These are phyloP conservation scores for Orthonevra nobilis DNA, from an alignment of 2,888 invertebrate genomes.

Conservation along the genomic window DNA sequence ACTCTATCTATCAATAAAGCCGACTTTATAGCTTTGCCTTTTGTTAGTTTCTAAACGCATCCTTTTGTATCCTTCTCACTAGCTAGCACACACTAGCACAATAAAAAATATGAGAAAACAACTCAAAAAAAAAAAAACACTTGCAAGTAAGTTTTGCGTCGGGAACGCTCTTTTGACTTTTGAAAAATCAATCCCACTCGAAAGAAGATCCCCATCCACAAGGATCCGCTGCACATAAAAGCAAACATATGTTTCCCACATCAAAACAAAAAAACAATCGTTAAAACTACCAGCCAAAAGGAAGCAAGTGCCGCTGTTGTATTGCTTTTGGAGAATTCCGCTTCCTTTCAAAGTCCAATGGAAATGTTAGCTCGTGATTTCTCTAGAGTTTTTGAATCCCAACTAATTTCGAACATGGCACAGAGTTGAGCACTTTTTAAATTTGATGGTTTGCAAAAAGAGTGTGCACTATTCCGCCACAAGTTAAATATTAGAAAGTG, in stretches of 20 bases:
- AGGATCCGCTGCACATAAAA: background rate
- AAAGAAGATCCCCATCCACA: constrained; percentile 16
- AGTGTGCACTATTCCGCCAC: too few relatives aligned
- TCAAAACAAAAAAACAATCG: background rate
- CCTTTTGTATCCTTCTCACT: background rate
- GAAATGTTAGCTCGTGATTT: constrained; percentile 60
- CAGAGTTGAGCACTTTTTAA: constrained; percentile 60
- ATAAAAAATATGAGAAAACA: background rate
- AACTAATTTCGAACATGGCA: constrained; percentile 57
- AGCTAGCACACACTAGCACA: background rate
- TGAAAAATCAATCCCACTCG: constrained; percentile 50
- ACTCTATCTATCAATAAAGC: constrained; percentile 47
- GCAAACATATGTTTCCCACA: too few relatives aligned
- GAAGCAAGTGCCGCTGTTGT: background rate
- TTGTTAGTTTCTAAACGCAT: too few relatives aligned
- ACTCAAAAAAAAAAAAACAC: background rate
- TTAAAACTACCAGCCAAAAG: constrained; percentile 2
- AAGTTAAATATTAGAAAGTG: too few relatives aligned
- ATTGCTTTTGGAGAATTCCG: constrained; percentile 4
- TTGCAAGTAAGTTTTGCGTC: constrained; percentile 37
- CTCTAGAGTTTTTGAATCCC: constrained; percentile 54
- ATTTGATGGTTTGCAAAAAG: constrained; percentile 37
- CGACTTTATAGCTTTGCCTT: too few relatives aligned
- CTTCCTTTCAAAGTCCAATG: constrained; percentile 44
- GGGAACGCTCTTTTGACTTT: constrained; percentile 57